These are phyloP conservation scores for Heteromormyrus szaboi DNA, from an alignment of 2,797 vertebrate genomes.

Conservation along the genomic window DNA sequence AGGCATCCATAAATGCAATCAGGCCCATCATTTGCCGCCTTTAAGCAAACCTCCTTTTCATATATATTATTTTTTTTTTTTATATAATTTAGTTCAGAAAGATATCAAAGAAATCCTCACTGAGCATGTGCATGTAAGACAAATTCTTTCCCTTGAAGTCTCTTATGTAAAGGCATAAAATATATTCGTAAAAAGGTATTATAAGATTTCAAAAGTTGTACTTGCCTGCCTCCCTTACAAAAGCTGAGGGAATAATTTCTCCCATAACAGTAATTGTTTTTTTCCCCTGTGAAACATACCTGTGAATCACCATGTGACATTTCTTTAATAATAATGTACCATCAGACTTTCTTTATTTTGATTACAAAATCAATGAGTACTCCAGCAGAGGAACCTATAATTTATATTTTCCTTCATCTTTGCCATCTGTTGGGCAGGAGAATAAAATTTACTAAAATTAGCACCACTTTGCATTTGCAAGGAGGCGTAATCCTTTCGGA, in stretches of 20 bases:
- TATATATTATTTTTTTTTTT: not conserved
- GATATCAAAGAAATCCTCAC: slow-evolving; percentile 1
- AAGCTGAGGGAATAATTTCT: not conserved
- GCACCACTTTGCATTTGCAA: not conserved
- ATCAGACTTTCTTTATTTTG: slow-evolving; percentile 10
- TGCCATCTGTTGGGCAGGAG: not conserved
- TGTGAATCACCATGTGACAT: slow-evolving; percentile 11
- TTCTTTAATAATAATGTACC: not conserved
- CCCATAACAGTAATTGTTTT: not conserved
- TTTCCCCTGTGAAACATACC: not conserved
- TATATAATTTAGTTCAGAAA: not conserved
- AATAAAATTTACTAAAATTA: slow-evolving; percentile 11
- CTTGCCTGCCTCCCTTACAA: not conserved
- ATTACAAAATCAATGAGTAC: not conserved
- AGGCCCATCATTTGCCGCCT: not conserved
- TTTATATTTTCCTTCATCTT: slow-evolving; percentile 1
- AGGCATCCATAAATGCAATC: not conserved
- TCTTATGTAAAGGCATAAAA: not conserved
- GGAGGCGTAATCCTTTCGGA: not conserved
- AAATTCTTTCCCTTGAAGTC: not conserved
- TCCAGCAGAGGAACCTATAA: not conserved
- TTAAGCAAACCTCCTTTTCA: not conserved
- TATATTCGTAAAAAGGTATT: not conserved
- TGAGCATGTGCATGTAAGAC: slow-evolving; percentile 2
- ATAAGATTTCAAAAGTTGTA: not conserved